Evolutionary conservation across 2,888 invertebrate genomes (phyloP), one percentile per base, ranked within the genome.

Genomic region (Drosophila affinis): DNA sequence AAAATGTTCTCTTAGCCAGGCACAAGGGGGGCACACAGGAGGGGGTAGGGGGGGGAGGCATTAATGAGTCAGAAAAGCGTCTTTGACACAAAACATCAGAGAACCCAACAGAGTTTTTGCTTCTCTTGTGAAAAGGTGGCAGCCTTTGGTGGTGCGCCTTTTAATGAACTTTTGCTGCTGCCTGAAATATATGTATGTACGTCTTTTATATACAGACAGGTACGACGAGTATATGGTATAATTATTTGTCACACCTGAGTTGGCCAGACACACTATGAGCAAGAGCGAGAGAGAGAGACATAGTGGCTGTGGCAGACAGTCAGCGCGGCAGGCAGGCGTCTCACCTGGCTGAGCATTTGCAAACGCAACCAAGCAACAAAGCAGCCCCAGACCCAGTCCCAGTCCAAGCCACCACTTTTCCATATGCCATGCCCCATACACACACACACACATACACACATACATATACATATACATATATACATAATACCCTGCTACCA

Each of bases 181-280:
- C 3, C 21, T 21, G 51, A 48, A 72, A 52, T 47, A 32, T 64
- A 70, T 44, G 39, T 55, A 17, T 9, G 44, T 29, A 12, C 21
- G 21, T 49, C 17, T 48, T 17, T 21, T 48, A 29, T 72, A 62
- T 65, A 86, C 65, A 57, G 81, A 73, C 72, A 86, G 86, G 67
- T 88, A 88, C 82, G 5, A 14, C 82, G 5, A 14, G 34, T 39
- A 39, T 39, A 39, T 39, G 39, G 87, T 79, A 80, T 90, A 89
- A 89, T 89, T 89, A 89, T 89, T 89, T 89, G 91, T 91, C 91
- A 91, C 91, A 91, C 91, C 89, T 91, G 89, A 91, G 91, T 91
- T 89, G 80, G 83, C 81, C 83, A 72, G 46, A 18, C 34, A 18
- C 34, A 34, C 5, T 12, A 9, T 9, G 45, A 14, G 56, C 10